Conservation (phyloP, 2,113 vertebrate species). For the Tamias sibiricus region DNA sequence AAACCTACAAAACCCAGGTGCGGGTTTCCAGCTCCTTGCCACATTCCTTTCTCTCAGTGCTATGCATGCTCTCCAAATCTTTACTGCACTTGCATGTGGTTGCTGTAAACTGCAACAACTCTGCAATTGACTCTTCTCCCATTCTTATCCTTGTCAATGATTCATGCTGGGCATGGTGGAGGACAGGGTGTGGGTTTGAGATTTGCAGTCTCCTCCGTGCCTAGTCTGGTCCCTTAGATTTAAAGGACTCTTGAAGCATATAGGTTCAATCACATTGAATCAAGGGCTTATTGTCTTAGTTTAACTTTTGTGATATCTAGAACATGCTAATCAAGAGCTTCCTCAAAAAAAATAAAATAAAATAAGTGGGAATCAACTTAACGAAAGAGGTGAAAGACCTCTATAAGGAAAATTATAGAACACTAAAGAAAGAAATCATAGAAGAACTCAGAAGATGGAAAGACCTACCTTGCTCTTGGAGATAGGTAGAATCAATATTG, state of each 20-base stretch:
- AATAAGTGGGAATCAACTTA: no score
- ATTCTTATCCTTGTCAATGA: not conserved
- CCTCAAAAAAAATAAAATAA: no score
- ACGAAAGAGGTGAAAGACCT: no score
- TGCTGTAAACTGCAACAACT: not conserved
- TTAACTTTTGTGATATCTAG: conserved; percentile 15
- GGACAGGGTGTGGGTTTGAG: not conserved
- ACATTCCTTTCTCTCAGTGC: conserved; percentile 23
- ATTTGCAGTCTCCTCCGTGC: not conserved
- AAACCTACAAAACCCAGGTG: conserved; percentile 84
- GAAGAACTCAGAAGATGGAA: no score
- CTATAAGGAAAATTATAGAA: no score
- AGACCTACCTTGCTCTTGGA: no score
- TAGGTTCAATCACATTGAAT: not conserved
- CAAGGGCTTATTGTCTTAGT: not conserved
- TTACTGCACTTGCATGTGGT: not conserved
- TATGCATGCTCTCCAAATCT: not conserved
- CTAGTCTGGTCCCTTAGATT: not conserved
- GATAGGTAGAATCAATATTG: no score
- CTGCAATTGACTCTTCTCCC: not conserved
- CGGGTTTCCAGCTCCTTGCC: conserved; percentile 77
- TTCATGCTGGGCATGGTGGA: not conserved
- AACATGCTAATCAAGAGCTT: not conserved
- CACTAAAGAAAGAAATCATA: no score
- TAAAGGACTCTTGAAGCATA: not conserved